These are phyloP conservation scores for Lutjanus campechanus DNA, from an alignment of 2,797 vertebrate genomes.

Conservation along the genomic window DNA sequence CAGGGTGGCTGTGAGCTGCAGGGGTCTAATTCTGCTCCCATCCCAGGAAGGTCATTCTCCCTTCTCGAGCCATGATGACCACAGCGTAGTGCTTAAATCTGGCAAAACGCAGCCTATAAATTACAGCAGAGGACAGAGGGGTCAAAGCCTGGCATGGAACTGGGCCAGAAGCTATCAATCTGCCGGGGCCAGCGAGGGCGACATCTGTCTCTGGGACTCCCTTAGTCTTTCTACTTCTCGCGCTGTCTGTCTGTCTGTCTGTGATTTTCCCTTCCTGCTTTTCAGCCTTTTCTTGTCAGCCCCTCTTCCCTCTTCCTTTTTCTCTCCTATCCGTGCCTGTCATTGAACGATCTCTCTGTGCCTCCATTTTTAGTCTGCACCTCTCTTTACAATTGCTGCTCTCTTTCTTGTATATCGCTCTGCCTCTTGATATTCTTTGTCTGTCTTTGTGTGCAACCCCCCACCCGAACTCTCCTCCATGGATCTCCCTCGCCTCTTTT, in stretches of 20 bases:
- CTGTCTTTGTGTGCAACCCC: slow-evolving; percentile 72
- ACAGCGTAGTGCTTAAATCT: slow-evolving; percentile 87
- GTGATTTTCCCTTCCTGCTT: slow-evolving; percentile 43
- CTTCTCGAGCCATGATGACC: slow-evolving; percentile 81
- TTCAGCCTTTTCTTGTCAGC: slow-evolving; percentile 40
- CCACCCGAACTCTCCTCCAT: slow-evolving; percentile 55
- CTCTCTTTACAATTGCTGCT: slow-evolving; percentile 67
- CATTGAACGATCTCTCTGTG: slow-evolving; percentile 61
- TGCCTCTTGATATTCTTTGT: slow-evolving; percentile 76
- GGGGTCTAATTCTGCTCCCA: slow-evolving; percentile 79
- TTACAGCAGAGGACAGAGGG: slow-evolving; percentile 88
- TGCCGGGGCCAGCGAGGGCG: slow-evolving; percentile 79
- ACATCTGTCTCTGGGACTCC: slow-evolving; percentile 88
- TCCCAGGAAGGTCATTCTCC: slow-evolving; percentile 81
- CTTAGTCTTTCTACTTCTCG: slow-evolving; percentile 78
- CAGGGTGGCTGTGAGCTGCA: slow-evolving; percentile 55
- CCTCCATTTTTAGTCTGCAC: slow-evolving; percentile 69
- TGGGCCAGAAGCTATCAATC: slow-evolving; percentile 87
- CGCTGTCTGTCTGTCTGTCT: slow-evolving; percentile 21
- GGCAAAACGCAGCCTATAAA: slow-evolving; percentile 87
- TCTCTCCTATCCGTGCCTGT: slow-evolving; percentile 53
- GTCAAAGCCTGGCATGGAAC: slow-evolving; percentile 86
- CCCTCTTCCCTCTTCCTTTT: slow-evolving; percentile 35
- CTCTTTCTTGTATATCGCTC: slow-evolving; percentile 60
- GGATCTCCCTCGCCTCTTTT: slow-evolving; percentile 80